Base-by-base conservation (phyloP, 2,888 invertebrate genomes). In the Philereme transversata region DNA sequence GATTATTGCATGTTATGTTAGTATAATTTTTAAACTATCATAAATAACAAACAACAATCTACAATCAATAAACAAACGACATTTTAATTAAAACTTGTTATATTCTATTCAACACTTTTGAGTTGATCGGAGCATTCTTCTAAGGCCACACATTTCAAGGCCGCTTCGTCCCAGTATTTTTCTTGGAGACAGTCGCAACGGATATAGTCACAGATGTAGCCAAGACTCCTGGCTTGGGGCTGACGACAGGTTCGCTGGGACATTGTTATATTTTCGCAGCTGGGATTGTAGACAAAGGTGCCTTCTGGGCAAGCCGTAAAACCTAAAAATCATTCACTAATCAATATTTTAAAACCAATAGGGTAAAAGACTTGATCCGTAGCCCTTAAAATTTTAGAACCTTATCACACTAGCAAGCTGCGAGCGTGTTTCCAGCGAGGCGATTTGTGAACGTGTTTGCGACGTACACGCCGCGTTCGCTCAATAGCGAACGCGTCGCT, bases 241-340 rank as follows among this genome's bases (percentile, higher is more conserved):
- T 67, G 57, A 0, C 72, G 73, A 59, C 83, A 83, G 0, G 82
- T 81, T 0, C 72, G 69, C 64, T 75, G 77, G 0, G 79, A 77
- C 68, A 75, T 58, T 0, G 75, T 70, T 0, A 60, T 54, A 10
- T 69, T 67, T 0, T 67, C 62, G 54, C 79, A 80, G 0, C 72
- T 64, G 0, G 78, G 67, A 4, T 53, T 60, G 62, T 78, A 80
- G 0, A 72, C 64, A 6, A 67, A 60, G n/a, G 73, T 81, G 4
- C 68, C 74, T 6, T 74, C 67, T 5, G 79, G 72, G 58, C 82
- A 82, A 0, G 36, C n/a, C 6, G 67, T 68, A n/a, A 70, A 38
- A 69, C 81, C 83, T 81, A n/a, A 67, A 51, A 55, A 44, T 35
- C 9, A 22, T 44, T 34, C 46, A 22, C 22, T 1, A 5, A 22